These are phyloP conservation scores for Trichomycterus rosablanca DNA, from an alignment of 2,113 vertebrate species.

Conservation along the genomic window DNA sequence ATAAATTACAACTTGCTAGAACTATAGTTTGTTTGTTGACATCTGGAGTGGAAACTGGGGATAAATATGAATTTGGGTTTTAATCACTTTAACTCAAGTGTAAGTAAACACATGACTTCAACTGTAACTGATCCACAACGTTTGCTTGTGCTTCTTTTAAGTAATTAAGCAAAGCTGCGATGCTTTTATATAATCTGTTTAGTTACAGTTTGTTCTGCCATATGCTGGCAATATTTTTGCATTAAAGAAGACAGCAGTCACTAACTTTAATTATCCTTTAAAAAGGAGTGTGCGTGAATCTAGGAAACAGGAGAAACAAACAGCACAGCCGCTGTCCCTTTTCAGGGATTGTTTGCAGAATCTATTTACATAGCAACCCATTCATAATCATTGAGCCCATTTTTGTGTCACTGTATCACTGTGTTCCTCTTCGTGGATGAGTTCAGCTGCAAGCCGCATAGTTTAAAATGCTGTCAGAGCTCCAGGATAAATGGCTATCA, in stretches of 20 bases:
- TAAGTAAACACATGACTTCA: too few relatives aligned
- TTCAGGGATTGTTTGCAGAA: conserved; percentile 12
- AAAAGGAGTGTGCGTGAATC: conserved; percentile 6
- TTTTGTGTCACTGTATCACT: conserved; percentile 20
- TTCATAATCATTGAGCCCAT: conserved; percentile 29
- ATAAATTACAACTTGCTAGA: too few relatives aligned
- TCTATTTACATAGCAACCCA: conserved; percentile 37
- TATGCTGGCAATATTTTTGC: conserved; percentile 5
- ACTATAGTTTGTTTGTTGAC: too few relatives aligned
- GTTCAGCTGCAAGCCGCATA: conserved; percentile 3
- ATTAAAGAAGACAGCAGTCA: background rate
- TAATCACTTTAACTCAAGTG: too few relatives aligned
- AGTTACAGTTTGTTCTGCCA: background rate
- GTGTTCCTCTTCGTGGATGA: conserved; percentile 9
- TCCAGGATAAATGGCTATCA: too few relatives aligned
- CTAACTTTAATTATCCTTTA: background rate
- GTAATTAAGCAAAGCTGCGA: background rate
- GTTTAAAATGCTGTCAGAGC: background rate
- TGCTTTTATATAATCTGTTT: background rate
- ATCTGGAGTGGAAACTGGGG: too few relatives aligned
- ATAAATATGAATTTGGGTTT: too few relatives aligned
- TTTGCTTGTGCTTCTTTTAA: background rate
- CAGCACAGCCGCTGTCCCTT: conserved; percentile 8
- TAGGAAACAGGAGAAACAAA: conserved; percentile 37
- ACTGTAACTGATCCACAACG: too few relatives aligned